Evolutionary conservation across 2,888 invertebrate genomes (phyloP).

Genomic region (Byasa hedistus): DNA sequence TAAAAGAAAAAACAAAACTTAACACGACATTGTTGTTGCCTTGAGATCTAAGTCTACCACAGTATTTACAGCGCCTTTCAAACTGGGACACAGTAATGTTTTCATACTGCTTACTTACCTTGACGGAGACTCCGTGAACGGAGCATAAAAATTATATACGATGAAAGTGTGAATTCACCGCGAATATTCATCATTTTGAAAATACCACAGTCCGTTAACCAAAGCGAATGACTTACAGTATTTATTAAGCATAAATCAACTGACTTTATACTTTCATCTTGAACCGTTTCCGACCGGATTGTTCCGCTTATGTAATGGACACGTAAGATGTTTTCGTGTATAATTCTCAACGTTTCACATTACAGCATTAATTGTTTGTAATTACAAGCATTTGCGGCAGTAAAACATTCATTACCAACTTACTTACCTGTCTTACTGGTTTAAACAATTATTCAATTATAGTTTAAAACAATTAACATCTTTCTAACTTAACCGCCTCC

Average conservation of each 20-base stretch:
- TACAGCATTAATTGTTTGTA: background rate
- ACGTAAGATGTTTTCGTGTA: background rate
- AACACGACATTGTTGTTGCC: no score
- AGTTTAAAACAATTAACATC: background rate
- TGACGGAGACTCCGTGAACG: no score
- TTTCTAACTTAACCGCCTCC: background rate
- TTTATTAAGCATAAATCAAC: background rate
- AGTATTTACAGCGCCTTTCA: no score
- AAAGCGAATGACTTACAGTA: background rate
- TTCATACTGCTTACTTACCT: no score
- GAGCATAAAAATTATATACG: background rate
- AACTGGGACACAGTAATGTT: no score
- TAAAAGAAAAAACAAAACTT: no score
- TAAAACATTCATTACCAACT: background rate
- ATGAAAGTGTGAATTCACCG: background rate
- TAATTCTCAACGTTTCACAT: slow-evolving; percentile 1
- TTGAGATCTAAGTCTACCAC: no score
- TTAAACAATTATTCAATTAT: background rate
- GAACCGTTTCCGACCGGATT: background rate
- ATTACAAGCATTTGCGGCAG: background rate
- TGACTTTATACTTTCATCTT: background rate
- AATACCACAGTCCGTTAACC: background rate
- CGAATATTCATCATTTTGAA: background rate
- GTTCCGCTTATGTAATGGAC: background rate
- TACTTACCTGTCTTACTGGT: background rate